phyloP scores from a whole-genome alignment of 2,113 vertebrate species.

The Pogonocichla stellata region DNA sequence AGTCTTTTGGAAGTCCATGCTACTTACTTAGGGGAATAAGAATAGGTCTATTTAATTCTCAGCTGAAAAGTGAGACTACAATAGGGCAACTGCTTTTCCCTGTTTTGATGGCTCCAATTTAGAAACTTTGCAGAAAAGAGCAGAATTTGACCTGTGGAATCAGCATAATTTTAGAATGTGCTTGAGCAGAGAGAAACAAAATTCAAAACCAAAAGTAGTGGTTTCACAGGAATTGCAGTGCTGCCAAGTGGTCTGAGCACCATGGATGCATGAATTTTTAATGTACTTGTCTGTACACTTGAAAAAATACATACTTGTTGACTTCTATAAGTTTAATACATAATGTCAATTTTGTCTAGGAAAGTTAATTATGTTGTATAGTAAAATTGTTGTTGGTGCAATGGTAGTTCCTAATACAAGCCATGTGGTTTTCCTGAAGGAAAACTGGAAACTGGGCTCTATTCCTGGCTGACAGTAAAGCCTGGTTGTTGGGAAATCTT shows the following conservation, averaged over 20 bases:
- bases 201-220: not conserved
- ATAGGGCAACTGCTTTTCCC: not conserved
- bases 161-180: not conserved
- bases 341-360: not conserved
- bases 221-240: not conserved
- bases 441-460: not conserved
- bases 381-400: not conserved
- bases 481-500: not conserved
- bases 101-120: not conserved
- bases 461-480: not conserved
- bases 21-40: not conserved
- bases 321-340: not conserved
- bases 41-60: not conserved
- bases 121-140: not conserved
- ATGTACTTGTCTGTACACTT: too few relatives aligned
- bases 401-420: not conserved
- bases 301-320: not conserved
- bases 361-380: not conserved
- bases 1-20: not conserved
- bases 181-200: not conserved
- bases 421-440: not conserved
- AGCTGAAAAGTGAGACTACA: not conserved
- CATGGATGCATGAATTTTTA: accelerated
- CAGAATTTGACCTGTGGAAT: not conserved
- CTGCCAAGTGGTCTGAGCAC: not conserved